Percentiles rank a stretch among this genome's conserved stretches.
phyloP scores from a whole-genome alignment of 2,113 vertebrate species.

The Triplophysa dalaica region DNA sequence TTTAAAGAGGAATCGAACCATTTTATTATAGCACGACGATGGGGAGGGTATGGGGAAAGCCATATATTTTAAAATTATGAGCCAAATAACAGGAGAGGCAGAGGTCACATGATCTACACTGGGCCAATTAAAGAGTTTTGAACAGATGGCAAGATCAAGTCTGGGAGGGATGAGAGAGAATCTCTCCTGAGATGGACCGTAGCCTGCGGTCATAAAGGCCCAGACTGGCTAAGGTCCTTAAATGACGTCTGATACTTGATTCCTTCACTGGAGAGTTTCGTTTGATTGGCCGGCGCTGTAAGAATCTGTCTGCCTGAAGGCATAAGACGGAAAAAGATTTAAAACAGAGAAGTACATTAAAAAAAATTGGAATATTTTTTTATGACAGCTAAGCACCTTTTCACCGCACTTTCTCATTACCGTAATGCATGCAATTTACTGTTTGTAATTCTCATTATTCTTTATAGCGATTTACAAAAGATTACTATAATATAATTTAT shows the following conservation, averaged over 20 bases:
- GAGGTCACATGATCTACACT: slow-evolving; percentile 19
- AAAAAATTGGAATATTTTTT: not conserved
- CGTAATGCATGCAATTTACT: not conserved
- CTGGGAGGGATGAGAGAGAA: slow-evolving; percentile 43
- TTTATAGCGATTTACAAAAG: no score
- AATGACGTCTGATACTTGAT: slow-evolving; percentile 54
- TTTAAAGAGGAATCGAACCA: not conserved
- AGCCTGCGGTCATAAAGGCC: slow-evolving; percentile 53
- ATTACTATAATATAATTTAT: no score
- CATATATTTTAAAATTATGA: slow-evolving; percentile 10
- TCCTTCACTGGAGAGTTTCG: slow-evolving; percentile 56
- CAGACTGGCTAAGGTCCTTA: slow-evolving; percentile 36
- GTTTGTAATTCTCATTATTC: not conserved
- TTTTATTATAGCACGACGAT: not conserved
- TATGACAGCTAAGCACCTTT: not conserved
- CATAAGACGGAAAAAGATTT: slow-evolving; percentile 9
- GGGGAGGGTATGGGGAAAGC: not conserved
- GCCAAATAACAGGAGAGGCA: not conserved
- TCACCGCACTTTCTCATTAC: not conserved
- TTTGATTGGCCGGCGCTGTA: slow-evolving; percentile 64
- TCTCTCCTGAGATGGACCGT: slow-evolving; percentile 51
- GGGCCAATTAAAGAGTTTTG: not conserved
- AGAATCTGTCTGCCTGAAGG: slow-evolving; percentile 57
- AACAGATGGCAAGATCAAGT: slow-evolving; percentile 17
- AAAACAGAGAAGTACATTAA: not conserved